phyloP scores from a whole-genome alignment of 2,113 vertebrate species.

The Crypturellus undulatus region DNA sequence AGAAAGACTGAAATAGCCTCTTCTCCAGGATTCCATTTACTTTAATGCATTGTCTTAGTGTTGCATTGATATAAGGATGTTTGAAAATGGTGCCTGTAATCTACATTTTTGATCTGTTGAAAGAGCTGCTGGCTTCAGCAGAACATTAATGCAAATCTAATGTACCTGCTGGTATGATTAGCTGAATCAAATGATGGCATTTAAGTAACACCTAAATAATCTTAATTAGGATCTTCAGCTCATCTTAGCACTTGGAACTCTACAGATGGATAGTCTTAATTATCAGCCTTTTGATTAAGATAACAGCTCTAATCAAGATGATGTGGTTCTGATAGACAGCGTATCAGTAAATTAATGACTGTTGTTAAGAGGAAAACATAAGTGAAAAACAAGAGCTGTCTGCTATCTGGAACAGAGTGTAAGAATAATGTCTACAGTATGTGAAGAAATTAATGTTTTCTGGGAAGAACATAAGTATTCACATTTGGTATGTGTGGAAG shows the following conservation, averaged over 20 bases:
- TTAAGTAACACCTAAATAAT: constrained; percentile 88
- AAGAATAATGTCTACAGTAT: constrained; percentile 52
- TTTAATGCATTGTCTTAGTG: constrained; percentile 71
- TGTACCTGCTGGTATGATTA: constrained; percentile 89
- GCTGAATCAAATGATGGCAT: constrained; percentile 87
- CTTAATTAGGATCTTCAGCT: constrained; percentile 87
- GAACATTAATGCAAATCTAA: constrained; percentile 87
- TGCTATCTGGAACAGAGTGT: constrained; percentile 62
- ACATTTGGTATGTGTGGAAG: constrained; percentile 67
- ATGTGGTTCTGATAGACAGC: constrained; percentile 83
- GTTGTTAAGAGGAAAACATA: constrained; percentile 77
- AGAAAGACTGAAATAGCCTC: constrained; percentile 41
- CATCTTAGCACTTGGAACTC: constrained; percentile 84
- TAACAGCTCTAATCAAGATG: constrained; percentile 88
- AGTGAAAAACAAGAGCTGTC: constrained; percentile 70
- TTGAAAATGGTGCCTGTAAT: constrained; percentile 75
- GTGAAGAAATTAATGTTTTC: constrained; percentile 38
- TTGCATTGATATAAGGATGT: constrained; percentile 71
- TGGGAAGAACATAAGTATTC: constrained; percentile 53
- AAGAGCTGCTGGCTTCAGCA: constrained; percentile 81
- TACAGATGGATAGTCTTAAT: constrained; percentile 87
- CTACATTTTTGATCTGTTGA: constrained; percentile 80
- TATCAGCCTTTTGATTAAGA: constrained; percentile 88
- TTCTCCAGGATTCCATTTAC: constrained; percentile 41
- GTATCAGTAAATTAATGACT: constrained; percentile 86